Conservation (phyloP, 2,797 vertebrate species). For the Alectoris magna region DNA sequence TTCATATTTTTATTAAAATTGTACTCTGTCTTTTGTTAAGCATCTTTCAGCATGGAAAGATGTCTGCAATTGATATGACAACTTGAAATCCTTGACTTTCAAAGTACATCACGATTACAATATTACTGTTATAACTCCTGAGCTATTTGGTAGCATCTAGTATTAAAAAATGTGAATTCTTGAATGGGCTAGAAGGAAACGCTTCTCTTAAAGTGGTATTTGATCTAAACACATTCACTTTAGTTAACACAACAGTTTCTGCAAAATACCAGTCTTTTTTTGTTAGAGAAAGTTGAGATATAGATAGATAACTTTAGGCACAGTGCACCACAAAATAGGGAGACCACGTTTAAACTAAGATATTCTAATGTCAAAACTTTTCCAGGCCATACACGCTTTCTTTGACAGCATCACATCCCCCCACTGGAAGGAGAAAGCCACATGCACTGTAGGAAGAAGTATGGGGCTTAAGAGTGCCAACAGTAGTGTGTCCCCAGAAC, state of each 20-base stretch:
- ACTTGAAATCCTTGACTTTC: background rate
- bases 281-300: background rate
- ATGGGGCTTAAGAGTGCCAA: background rate
- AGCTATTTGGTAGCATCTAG: background rate
- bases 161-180: background rate
- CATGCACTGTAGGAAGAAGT: background rate
- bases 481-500: background rate
- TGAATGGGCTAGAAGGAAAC: background rate
- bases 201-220: background rate
- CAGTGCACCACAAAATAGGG: background rate
- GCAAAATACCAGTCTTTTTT: background rate
- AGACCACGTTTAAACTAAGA: background rate
- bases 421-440: background rate
- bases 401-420: background rate
- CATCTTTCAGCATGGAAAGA: background rate
- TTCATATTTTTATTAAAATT: background rate
- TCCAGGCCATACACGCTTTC: background rate
- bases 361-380: background rate
- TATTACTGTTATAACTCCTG: background rate
- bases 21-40: background rate
- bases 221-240: background rate
- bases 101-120: background rate
- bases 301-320: background rate
- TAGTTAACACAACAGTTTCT: background rate
- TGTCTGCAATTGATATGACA: background rate